phyloP scores from a whole-genome alignment of 2,797 vertebrate genomes.

The Tadarida brasiliensis region DNA sequence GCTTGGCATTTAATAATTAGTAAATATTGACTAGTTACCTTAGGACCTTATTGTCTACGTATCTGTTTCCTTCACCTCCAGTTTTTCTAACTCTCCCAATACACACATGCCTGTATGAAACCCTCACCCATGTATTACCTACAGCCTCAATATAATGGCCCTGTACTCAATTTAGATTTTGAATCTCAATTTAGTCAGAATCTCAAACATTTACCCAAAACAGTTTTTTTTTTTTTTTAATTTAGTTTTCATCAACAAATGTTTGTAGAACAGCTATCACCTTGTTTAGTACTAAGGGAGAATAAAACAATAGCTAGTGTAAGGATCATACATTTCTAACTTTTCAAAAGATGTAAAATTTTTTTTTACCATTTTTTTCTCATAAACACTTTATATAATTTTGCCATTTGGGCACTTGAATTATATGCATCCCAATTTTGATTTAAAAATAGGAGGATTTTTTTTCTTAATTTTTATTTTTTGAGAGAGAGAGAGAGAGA shows the following conservation, averaged over 20 bases:
- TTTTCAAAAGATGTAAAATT: not conserved
- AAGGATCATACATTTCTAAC: not conserved
- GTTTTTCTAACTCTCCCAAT: not conserved
- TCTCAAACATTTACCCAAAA: not conserved
- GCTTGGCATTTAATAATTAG: not conserved
- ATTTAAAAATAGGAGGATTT: not conserved
- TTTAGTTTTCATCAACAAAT: not conserved
- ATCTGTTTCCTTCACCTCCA: not conserved
- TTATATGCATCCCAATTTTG: not conserved
- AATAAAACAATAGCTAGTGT: not conserved
- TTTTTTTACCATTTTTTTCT: not conserved
- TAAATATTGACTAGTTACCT: not conserved
- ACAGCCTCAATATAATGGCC: not conserved
- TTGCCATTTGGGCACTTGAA: not conserved
- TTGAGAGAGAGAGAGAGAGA: too few relatives aligned
- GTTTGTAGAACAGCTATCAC: not conserved
- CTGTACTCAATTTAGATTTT: not conserved
- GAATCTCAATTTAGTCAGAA: not conserved
- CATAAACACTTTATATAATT: not conserved
- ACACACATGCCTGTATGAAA: too few relatives aligned
- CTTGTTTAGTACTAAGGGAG: not conserved
- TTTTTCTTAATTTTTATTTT: too few relatives aligned
- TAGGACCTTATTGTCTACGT: not conserved
- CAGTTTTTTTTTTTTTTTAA: not conserved
- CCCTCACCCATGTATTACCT: not conserved